Conservation (phyloP, 2,888 invertebrate genomes). For the Trilocha varians region DNA sequence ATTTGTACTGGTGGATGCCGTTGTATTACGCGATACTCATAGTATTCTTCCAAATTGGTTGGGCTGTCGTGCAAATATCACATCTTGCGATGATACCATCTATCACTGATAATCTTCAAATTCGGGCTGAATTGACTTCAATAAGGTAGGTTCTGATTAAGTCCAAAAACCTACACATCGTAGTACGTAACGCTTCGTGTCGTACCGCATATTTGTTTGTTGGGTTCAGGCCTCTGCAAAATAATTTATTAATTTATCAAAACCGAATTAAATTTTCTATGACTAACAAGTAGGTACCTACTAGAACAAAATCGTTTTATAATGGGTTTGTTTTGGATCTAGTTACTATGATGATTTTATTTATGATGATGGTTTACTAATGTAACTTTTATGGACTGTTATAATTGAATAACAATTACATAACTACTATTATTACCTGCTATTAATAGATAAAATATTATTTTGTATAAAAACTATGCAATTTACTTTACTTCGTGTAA, state of each 20-base stretch:
- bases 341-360: too few species aligned
- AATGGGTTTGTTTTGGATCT: background rate
- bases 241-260: background rate
- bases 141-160: conserved; percentile 79
- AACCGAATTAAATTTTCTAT: background rate
- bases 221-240: too few species aligned
- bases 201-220: too few species aligned
- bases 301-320: background rate
- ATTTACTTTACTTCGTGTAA: too few species aligned
- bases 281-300: background rate
- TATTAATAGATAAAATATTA: too few species aligned
- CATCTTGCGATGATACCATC: conserved; percentile 93
- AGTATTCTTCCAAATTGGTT: conserved; percentile 90
- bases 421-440: too few species aligned
- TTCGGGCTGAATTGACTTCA: conserved; percentile 85
- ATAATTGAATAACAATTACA: too few species aligned
- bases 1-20: conserved; percentile 67
- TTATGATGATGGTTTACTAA: too few species aligned
- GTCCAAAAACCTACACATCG: too few species aligned
- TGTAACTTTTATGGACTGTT: too few species aligned
- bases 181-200: too few species aligned
- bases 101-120: conserved; percentile 78
- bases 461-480: too few species aligned
- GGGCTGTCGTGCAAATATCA: conserved; percentile 95
- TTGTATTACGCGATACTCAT: conserved; percentile 75